Conservation (phyloP, 2,797 vertebrate species). For the Margarornis squamiger region DNA sequence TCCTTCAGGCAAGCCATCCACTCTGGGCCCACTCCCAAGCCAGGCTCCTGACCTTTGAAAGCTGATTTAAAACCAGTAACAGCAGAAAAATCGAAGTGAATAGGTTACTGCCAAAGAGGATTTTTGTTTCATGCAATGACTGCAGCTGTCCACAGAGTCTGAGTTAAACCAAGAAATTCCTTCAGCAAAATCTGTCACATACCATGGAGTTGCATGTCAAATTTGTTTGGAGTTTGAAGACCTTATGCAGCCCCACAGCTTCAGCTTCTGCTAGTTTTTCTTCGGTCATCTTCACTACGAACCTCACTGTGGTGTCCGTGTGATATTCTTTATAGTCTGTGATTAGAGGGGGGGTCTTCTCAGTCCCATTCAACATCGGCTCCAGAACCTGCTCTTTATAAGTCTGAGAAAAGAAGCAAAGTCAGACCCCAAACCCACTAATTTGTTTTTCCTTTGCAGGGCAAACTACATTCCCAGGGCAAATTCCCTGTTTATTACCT, state of each 20-base stretch:
- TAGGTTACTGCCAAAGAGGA: background rate
- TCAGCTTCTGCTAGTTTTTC: conserved; percentile 88
- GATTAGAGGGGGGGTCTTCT: conserved; percentile 93
- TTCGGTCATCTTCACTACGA: conserved; percentile 89
- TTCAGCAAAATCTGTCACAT: conserved; percentile 31
- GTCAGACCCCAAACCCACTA: background rate
- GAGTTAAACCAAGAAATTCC: background rate
- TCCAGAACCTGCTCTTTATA: conserved; percentile 97
- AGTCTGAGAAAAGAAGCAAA: conserved; percentile 72
- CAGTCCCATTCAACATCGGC: conserved; percentile 92
- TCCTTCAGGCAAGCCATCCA: background rate
- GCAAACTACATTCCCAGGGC: background rate
- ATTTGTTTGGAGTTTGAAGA: conserved; percentile 92
- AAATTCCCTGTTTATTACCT: conserved; percentile 74
- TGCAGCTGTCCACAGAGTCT: background rate
- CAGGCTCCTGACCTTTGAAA: conserved; percentile 25
- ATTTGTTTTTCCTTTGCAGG: background rate
- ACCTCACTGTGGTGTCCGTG: conserved; percentile 94
- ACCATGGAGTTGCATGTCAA: conserved; percentile 98
- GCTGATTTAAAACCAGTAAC: conserved; percentile 10
- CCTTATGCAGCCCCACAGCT: conserved; percentile 90
- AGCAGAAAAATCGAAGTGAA: background rate
- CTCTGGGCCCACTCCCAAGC: background rate
- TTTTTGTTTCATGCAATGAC: background rate
- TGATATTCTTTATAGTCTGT: conserved; percentile 97